phyloP scores from a whole-genome alignment of 2,888 invertebrate genomes.

The Hoplodrina blanda region DNA sequence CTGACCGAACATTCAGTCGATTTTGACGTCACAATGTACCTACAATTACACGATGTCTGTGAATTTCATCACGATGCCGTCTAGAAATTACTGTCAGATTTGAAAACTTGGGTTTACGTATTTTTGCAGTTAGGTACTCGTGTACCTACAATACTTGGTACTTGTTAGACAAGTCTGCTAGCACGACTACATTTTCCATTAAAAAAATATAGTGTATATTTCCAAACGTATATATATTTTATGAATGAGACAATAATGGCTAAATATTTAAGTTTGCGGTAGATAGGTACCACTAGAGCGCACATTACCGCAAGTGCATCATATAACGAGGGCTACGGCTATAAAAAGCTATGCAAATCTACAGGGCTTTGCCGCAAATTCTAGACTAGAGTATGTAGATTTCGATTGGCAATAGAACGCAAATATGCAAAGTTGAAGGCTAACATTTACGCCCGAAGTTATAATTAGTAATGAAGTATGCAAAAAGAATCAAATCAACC shows the following conservation, averaged over 20 bases:
- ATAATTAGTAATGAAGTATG: constrained; percentile 50
- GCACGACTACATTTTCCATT: background rate
- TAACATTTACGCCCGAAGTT: constrained; percentile 46
- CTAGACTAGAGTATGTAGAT: constrained; percentile 22
- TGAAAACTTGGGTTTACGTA: constrained; percentile 5
- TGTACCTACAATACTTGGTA: background rate
- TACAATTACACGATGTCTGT: constrained; percentile 50
- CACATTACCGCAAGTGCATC: background rate
- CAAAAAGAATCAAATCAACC: constrained; percentile 35
- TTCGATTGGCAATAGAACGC: constrained; percentile 23
- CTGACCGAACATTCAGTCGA: constrained; percentile 64
- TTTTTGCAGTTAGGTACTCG: background rate
- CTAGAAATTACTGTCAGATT: constrained; percentile 37
- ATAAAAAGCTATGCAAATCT: constrained; percentile 20
- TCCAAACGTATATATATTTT: background rate
- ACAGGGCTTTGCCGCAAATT: constrained; percentile 17
- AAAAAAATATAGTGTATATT: background rate
- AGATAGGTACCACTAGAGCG: constrained; percentile 1
- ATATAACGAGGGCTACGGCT: background rate
- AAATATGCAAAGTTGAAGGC: constrained; percentile 51
- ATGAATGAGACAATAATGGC: too few species aligned
- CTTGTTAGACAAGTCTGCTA: background rate
- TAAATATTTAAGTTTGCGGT: too few species aligned
- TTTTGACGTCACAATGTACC: constrained; percentile 66
- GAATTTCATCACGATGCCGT: constrained; percentile 41